phyloP scores from a whole-genome alignment of 2,113 vertebrate species.

The Piliocolobus tephrosceles region DNA sequence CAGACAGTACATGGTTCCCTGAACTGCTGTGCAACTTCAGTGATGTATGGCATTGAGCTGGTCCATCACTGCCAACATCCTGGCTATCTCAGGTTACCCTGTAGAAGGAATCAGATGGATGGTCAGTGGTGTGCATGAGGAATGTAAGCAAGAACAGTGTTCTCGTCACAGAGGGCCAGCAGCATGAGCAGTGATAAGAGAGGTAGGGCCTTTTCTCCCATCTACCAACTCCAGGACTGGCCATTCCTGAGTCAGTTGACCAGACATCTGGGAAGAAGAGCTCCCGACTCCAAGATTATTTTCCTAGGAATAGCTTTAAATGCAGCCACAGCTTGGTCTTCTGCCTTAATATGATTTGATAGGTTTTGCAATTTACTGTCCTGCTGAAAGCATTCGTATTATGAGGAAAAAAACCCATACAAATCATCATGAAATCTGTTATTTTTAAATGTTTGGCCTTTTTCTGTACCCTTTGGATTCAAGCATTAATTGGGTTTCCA shows the following conservation, averaged over 20 bases:
- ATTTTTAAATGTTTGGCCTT: constrained; percentile 50
- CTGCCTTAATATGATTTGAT: constrained; percentile 68
- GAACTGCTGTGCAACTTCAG: constrained; percentile 95
- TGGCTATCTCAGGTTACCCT: constrained; percentile 94
- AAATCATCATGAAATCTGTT: constrained; percentile 42
- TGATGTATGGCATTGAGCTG: constrained; percentile 96
- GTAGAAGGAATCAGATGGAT: constrained; percentile 95
- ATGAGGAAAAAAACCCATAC: not conserved
- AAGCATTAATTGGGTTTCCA: constrained; percentile 34
- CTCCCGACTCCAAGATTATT: not conserved
- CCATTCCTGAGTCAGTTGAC: not conserved
- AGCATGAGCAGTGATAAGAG: constrained; percentile 92
- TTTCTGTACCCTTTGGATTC: constrained; percentile 56
- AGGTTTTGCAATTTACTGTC: constrained; percentile 60
- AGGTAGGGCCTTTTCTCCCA: not conserved
- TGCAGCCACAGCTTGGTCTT: constrained; percentile 34
- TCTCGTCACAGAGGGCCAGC: constrained; percentile 91
- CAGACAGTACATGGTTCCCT: constrained; percentile 91
- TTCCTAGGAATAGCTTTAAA: constrained; percentile 6
- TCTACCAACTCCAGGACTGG: not conserved
- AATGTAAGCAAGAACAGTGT: constrained; percentile 96
- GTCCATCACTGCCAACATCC: constrained; percentile 95
- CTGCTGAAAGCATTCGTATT: constrained; percentile 52
- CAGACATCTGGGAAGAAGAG: constrained; percentile 26
- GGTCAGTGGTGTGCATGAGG: constrained; percentile 95